Conservation (phyloP, 2,888 invertebrate species). For the Ormia ochracea region DNA sequence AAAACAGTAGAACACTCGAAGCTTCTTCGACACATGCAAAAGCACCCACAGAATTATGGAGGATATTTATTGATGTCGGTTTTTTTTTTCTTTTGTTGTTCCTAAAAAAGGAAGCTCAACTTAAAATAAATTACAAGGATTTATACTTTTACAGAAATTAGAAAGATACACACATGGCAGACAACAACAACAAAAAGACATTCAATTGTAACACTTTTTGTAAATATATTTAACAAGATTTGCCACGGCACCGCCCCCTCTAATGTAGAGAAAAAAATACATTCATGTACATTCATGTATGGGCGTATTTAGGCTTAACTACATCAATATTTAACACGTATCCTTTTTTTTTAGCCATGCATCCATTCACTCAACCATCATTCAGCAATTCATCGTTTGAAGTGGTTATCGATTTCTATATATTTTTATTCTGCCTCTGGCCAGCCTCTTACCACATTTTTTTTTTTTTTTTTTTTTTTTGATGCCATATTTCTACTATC, state of each 20-base stretch:
- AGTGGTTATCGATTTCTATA: conserved; percentile 47
- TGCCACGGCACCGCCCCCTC: conserved; percentile 14
- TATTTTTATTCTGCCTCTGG: not conserved
- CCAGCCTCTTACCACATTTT: conserved; percentile 1
- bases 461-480: not conserved
- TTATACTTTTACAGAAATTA: not conserved
- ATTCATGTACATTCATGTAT: not conserved
- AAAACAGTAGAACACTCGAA: no score
- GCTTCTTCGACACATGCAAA: conserved; percentile 2
- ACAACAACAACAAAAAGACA: not conserved
- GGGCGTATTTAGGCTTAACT: not conserved
- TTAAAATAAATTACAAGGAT: conserved; percentile 36
- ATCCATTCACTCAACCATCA: conserved; percentile 1
- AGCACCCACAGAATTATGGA: conserved; percentile 14
- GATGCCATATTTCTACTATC: not conserved
- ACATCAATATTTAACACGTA: not conserved
- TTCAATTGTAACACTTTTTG: conserved; percentile 12
- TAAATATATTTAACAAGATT: conserved; percentile 44
- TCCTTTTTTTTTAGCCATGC: not conserved
- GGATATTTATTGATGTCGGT: conserved; percentile 50
- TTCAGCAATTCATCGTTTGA: conserved; percentile 28
- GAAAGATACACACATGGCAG: not conserved
- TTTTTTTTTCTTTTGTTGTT: not conserved
- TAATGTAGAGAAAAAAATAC: not conserved
- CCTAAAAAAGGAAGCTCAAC: not conserved